Percentiles rank a stretch among this genome's conserved stretches.
Conservation (phyloP, 2,797 vertebrate genomes). For the Gymnothorax reevesii region DNA sequence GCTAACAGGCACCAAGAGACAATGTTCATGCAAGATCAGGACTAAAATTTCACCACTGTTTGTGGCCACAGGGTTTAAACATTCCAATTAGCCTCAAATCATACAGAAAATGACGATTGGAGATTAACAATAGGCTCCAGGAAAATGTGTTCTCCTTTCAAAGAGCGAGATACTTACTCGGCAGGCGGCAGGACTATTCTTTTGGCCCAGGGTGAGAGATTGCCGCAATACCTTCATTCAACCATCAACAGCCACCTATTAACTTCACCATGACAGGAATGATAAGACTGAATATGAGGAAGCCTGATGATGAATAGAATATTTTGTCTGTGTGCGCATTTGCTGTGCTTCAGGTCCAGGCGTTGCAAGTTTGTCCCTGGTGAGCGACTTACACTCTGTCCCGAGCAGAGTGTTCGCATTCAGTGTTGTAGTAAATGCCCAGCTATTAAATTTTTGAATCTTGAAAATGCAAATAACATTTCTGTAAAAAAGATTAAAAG, state of each 20-base stretch:
- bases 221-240: not conserved
- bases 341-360: not conserved
- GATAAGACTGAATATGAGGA: not conserved
- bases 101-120: not conserved
- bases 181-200: not conserved
- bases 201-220: not conserved
- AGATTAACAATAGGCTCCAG: not conserved
- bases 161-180: not conserved
- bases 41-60: not conserved
- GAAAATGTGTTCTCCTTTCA: not conserved
- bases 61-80: not conserved
- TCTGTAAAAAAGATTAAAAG: not conserved
- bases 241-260: not conserved
- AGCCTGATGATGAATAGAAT: not conserved
- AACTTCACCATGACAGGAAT: not conserved
- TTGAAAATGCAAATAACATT: not conserved
- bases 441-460: not conserved
- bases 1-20: not conserved
- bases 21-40: not conserved
- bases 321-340: not conserved
- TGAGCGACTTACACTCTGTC: not conserved
- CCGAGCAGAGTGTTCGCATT: not conserved
- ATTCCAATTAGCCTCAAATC: conserved; percentile 15
- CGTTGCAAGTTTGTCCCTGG: not conserved
- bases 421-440: not conserved